phyloP scores from a whole-genome alignment of 2,797 vertebrate species.

The Pelobates cultripes region DNA sequence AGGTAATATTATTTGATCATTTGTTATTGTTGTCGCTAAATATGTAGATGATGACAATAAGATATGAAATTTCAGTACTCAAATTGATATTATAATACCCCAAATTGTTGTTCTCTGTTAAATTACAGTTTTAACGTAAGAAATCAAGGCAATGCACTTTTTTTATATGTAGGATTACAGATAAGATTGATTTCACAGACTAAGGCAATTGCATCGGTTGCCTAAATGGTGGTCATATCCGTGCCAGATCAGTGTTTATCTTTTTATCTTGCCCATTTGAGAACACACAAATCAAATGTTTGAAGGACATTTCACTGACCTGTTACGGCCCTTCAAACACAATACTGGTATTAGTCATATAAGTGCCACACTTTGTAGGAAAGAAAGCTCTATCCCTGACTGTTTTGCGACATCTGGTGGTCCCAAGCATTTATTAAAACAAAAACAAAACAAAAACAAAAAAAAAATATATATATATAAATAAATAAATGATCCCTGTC shows the following conservation, averaged over 20 bases:
- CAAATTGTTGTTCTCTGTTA: conserved; percentile 52
- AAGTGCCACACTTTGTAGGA: conserved; percentile 89
- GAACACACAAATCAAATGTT: conserved; percentile 96
- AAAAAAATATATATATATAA: conserved; percentile 68
- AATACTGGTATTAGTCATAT: conserved; percentile 84
- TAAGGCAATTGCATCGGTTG: conserved; percentile 80
- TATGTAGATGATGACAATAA: conserved; percentile 3
- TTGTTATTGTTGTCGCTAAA: background rate
- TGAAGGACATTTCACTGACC: conserved; percentile 98
- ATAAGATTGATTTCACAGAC: conserved; percentile 70
- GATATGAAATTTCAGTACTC: conserved; percentile 57
- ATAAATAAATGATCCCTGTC: conserved; percentile 62
- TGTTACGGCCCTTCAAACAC: conserved; percentile 86
- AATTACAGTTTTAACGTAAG: conserved; percentile 48
- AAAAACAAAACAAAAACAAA: conserved; percentile 75
- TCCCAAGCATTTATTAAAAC: conserved; percentile 74
- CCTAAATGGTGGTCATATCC: conserved; percentile 80
- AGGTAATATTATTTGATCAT: conserved; percentile 29
- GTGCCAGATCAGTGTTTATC: conserved; percentile 88
- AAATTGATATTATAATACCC: conserved; percentile 36
- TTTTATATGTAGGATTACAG: conserved; percentile 68
- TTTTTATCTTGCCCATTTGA: conserved; percentile 84
- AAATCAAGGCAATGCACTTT: conserved; percentile 58
- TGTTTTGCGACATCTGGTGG: conserved; percentile 99
- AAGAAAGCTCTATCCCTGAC: conserved; percentile 81